phyloP scores from a whole-genome alignment of 2,888 invertebrate genomes.

The Chymomyza amoena region DNA sequence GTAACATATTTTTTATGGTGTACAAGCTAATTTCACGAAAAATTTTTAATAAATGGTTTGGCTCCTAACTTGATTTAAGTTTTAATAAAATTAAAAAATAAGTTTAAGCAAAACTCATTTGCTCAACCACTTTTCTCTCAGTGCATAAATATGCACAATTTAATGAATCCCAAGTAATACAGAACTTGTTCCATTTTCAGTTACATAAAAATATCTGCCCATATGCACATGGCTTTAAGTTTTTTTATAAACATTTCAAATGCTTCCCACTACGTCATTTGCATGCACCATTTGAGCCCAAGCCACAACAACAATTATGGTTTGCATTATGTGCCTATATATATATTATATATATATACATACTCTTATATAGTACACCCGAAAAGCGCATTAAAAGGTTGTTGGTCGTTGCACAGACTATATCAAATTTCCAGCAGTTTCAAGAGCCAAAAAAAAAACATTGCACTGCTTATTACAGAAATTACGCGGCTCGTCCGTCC shows the following conservation, averaged over 20 bases:
- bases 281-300: constrained; percentile 57
- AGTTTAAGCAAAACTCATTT: too few species aligned
- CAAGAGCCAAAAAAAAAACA: constrained; percentile 25
- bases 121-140: background rate
- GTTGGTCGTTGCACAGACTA: constrained; percentile 34
- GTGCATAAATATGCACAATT: background rate
- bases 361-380: background rate
- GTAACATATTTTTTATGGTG: too few species aligned
- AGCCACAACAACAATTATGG: constrained; percentile 32
- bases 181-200: background rate
- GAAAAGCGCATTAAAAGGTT: constrained; percentile 27
- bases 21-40: too few species aligned
- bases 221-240: background rate
- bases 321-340: background rate
- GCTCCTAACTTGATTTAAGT: too few species aligned
- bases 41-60: too few species aligned
- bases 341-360: background rate
- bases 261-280: constrained; percentile 52
- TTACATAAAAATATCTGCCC: constrained; percentile 36
- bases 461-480: constrained; percentile 38
- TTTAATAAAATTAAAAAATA: too few species aligned
- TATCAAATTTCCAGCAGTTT: constrained; percentile 59
- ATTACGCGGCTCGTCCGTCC: constrained; percentile 35
- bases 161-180: background rate
- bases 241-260: constrained; percentile 49